phyloP scores from a whole-genome alignment of 2,888 invertebrate species.

The Globia sparganii region DNA sequence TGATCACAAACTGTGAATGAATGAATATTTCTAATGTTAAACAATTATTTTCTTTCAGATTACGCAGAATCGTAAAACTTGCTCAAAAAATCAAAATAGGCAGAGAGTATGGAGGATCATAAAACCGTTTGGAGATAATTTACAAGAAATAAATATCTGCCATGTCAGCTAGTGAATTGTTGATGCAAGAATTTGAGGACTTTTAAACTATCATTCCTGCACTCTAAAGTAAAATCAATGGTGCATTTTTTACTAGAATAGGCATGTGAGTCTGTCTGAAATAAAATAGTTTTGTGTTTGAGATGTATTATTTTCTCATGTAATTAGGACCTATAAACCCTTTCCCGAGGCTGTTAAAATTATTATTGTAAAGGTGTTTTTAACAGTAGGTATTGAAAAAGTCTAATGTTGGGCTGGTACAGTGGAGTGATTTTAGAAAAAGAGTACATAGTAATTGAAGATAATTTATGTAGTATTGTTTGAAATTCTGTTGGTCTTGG shows the following conservation, averaged over 20 bases:
- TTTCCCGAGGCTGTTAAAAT: background rate
- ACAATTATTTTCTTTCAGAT: slow-evolving; percentile 77
- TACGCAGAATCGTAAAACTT: slow-evolving; percentile 85
- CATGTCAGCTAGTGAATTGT: background rate
- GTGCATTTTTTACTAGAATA: background rate
- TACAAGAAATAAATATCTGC: background rate
- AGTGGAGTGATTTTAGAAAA: background rate
- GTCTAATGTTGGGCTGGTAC: background rate
- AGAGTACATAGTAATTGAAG: slow-evolving; percentile 1
- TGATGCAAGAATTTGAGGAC: background rate
- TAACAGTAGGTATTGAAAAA: background rate
- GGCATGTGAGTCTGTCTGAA: slow-evolving; percentile 11
- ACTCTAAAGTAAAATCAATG: background rate
- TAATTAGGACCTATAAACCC: background rate
- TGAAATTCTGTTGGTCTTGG: background rate
- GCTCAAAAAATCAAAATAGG: slow-evolving; percentile 85
- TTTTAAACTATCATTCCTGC: background rate
- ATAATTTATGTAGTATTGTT: slow-evolving; percentile 2
- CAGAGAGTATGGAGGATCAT: slow-evolving; percentile 74
- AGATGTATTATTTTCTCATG: slow-evolving; percentile 11
- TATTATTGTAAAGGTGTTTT: background rate
- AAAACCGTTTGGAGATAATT: slow-evolving; percentile 17
- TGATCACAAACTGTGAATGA: background rate
- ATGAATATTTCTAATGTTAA: background rate
- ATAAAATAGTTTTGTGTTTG: slow-evolving; percentile 15